Evolutionary conservation across 2,888 invertebrate species (phyloP), one percentile per base, ranked within the genome.

Genomic region (Alloplasta piceator): DNA sequence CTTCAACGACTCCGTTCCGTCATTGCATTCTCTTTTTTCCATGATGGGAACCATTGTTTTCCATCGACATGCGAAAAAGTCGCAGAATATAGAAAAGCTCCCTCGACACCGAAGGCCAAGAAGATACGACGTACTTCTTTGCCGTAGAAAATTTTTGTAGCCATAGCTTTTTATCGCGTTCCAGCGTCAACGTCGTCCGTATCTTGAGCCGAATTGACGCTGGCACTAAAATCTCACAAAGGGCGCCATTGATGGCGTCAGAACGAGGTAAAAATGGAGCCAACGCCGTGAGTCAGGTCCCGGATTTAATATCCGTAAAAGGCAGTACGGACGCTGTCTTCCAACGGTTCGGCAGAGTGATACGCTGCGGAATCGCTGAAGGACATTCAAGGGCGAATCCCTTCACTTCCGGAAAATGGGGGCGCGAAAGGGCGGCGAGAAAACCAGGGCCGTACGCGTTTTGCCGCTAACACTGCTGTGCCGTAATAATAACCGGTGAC

Each of bases 251-350:
- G 74, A 56, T 55, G 7, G 67, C n/a, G n/a, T n/a, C 43, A n/a
- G 7, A 43, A 36, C 48, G 36, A 12, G 38, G 67, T 43, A 46
- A 38, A 16, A 50, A 38, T 5, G 6, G 48, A 41, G 6, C 26
- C 77, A 70, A 70, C 67, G 68, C 73, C 77, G 78, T 81, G 78
- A 81, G 78, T 81, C 77, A 81, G 73, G 80, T 77, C 77, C 73
- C 81, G 77, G 78, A 77, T 81, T 81, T 78, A 77, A 81, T 81
- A 78, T 78, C 81, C 81, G 78, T 77, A 48, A 73, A 80, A 73
- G 64, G 55, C 67, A 55, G 63, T 43, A 36, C 60, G 12, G 52
- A 55, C 46, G 56, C 38, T 50, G 63, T 77, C 74, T 74, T 81
- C 67, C 73, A 70, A 77, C 78, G 77, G 63, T 74, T 55, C 63